Evolutionary conservation across 2,113 vertebrate species (phyloP), one percentile per base, ranked within the genome.

Genomic region (Micromys minutus): DNA sequence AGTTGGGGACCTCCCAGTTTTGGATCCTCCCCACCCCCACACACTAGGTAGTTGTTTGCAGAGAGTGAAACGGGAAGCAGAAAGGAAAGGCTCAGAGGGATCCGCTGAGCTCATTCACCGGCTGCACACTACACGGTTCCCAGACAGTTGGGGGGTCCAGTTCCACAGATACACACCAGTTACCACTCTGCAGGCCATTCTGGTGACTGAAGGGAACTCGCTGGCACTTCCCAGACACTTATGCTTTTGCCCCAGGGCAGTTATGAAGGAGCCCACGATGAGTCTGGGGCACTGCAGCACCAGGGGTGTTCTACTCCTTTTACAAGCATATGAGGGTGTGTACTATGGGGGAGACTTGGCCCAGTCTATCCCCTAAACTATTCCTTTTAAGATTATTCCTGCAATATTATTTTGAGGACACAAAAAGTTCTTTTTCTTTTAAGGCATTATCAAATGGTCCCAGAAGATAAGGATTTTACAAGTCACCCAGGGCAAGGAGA

Each of bases 361-460:
- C 31, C 63, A 16, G 24, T 36, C 19, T 42, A 16, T 83, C 80
- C 65, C 69, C 47, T 17, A 81, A 39, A 1, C 34, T 39, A 81
- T 8, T 9, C 50, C 26, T 72, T 61, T 85, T 69, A 39, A 61
- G 63, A 39, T 83, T 55, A 42, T 69, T 21, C 90, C 93, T 52
- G 31, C 24, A 52, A 45, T 55, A 65, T 0, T n/a, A 85, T 17
- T 81, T 72, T 5, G 17, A 88, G 87, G 86, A 74, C 22, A n/a
- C 50, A 89, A 80, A 98, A 98, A 97, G 80, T 97, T 94, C 63
- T 55, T 94, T 93, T 89, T 57, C 87, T 74, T 80, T 85, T 39
- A 36, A 65, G 50, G 47, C 80, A 85, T 67, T 4, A 47, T 39
- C 89, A 36, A 63, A 84, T 77, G 45, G 92, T 96, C 93, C 91